Percentiles rank a stretch among this genome's conserved stretches.
Evolutionary conservation across 2,113 vertebrate genomes (phyloP).

Genomic region (Siniperca knerii): DNA sequence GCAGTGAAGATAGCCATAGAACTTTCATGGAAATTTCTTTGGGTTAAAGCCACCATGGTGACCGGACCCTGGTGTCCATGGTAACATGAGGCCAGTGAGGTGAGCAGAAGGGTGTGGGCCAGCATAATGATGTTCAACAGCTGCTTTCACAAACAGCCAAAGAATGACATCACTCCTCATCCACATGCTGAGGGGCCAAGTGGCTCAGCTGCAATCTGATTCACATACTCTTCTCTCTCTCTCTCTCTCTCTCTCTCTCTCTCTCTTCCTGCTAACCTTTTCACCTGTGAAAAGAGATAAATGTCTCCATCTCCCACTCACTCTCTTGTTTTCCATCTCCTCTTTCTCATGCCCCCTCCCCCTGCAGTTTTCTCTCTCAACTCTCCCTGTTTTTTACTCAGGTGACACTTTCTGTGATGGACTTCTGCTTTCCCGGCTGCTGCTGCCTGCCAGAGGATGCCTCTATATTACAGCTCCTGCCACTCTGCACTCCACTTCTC

Average conservation of each 20-base stretch:
- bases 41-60: constrained; percentile 40
- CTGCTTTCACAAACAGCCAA: constrained; percentile 47
- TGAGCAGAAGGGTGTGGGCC: constrained; percentile 48
- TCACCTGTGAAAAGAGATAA: neutral
- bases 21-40: constrained; percentile 34
- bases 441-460: constrained; percentile 40
- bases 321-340: neutral
- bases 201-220: neutral
- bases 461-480: constrained; percentile 67
- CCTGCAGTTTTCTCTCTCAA: neutral
- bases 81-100: constrained; percentile 40
- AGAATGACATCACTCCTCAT: constrained; percentile 37
- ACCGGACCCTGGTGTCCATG: constrained; percentile 37
- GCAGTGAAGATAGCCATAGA: neutral
- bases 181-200: neutral
- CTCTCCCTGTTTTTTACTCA: constrained; percentile 4
- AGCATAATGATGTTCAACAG: constrained; percentile 43
- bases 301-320: neutral
- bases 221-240: neutral
- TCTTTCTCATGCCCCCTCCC: neutral
- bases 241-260: neutral
- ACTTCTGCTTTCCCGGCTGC: constrained; percentile 43
- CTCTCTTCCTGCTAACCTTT: constrained; percentile 6
- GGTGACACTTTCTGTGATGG: constrained; percentile 53
- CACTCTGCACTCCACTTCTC: constrained; percentile 46